These are phyloP conservation scores for Lasius fuliginosus DNA, from an alignment of 2,888 invertebrate species.

Conservation along the genomic window DNA sequence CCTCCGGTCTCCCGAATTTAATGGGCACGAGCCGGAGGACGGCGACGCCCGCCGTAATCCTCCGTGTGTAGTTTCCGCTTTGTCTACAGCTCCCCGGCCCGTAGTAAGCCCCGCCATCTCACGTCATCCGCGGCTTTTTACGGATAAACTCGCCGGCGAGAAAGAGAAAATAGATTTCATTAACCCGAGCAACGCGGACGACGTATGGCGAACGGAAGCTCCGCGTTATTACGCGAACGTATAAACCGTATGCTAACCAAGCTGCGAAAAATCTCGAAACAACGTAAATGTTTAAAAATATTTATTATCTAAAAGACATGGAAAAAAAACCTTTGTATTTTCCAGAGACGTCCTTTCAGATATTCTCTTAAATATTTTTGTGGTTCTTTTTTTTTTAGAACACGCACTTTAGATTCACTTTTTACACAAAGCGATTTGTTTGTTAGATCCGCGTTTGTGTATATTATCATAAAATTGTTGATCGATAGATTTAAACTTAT, in stretches of 20 bases:
- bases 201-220: not conserved
- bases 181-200: constrained; percentile 31
- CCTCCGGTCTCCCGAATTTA: constrained; percentile 11
- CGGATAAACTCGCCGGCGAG: constrained; percentile 43
- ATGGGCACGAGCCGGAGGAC: constrained; percentile 36
- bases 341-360: not conserved
- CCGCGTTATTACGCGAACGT: constrained; percentile 25
- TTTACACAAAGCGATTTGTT: not conserved
- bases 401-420: not conserved
- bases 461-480: constrained; percentile 5
- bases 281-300: constrained; percentile 2
- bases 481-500: constrained; percentile 11
- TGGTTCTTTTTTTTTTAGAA: not conserved
- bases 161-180: constrained; percentile 50
- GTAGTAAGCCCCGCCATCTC: constrained; percentile 7
- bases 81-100: constrained; percentile 15
- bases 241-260: constrained; percentile 7
- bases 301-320: not conserved
- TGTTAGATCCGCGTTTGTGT: not conserved
- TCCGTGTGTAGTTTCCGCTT: constrained; percentile 46
- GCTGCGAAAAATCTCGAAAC: constrained; percentile 20
- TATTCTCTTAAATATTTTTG: not conserved
- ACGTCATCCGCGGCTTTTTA: constrained; percentile 45
- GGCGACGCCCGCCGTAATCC: constrained; percentile 33
- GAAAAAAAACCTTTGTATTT: not conserved